phyloP scores from a whole-genome alignment of 1,140 invertebrate genomes.

The Teleogryllus occipitalis region DNA sequence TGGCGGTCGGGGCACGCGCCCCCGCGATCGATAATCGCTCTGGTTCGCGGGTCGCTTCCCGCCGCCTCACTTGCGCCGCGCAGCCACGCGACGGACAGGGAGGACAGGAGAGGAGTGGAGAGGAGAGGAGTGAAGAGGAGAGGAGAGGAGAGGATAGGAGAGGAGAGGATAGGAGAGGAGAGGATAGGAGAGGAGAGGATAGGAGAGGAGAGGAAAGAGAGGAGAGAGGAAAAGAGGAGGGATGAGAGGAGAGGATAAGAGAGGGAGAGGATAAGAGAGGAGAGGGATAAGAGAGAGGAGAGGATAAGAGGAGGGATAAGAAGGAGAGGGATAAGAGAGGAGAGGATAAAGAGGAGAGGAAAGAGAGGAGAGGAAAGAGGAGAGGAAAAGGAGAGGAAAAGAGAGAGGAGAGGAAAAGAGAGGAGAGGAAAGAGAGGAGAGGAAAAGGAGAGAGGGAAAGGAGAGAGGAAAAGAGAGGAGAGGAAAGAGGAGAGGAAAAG shows the following conservation, averaged over 20 bases:
- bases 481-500: background rate
- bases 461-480: background rate
- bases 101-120: conserved; percentile 3
- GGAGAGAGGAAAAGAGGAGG: background rate
- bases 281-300: background rate
- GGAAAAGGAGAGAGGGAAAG: background rate
- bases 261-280: background rate
- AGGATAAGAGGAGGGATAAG: background rate
- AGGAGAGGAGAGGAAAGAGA: conserved; percentile 9
- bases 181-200: background rate
- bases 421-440: no score
- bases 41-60: no score
- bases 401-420: background rate
- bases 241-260: background rate
- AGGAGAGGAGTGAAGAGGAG: background rate
- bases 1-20: no score
- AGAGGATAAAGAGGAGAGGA: background rate
- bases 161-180: conserved; percentile 8
- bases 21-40: no score
- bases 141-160: conserved; percentile 7
- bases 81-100: background rate
- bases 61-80: no score
- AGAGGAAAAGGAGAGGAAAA: background rate
- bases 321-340: background rate
- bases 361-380: background rate